Evolutionary conservation across 2,888 invertebrate genomes (phyloP).

Genomic region (Operophtera brumata): DNA sequence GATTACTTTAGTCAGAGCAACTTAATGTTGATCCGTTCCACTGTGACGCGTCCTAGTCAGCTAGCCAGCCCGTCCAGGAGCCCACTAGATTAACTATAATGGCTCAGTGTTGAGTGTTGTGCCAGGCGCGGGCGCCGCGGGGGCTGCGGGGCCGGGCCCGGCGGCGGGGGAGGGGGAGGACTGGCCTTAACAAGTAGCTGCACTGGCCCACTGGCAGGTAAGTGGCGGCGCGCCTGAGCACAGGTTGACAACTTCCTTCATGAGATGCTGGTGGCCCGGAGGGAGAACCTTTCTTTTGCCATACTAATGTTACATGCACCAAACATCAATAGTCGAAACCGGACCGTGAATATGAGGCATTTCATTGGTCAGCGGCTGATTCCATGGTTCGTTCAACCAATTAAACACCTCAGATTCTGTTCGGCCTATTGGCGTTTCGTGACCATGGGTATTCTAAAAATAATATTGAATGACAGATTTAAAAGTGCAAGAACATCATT

Average conservation of each 20-base stretch:
- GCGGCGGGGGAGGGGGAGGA: conserved; percentile 14
- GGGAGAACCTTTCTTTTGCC: not conserved
- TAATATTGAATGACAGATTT: too few relatives aligned
- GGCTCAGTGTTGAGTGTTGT: conserved; percentile 26
- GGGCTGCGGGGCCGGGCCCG: conserved; percentile 16
- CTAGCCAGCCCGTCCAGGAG: not conserved
- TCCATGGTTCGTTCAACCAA: too few relatives aligned
- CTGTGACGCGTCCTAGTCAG: not conserved
- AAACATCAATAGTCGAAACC: too few relatives aligned
- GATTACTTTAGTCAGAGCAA: too few relatives aligned
- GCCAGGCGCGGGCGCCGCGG: conserved; percentile 34
- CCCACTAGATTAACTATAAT: not conserved
- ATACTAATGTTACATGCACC: too few relatives aligned
- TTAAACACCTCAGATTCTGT: too few relatives aligned
- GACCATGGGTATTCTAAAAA: too few relatives aligned
- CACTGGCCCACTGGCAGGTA: conserved; percentile 16
- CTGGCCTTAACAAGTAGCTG: not conserved
- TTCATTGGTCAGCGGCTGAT: too few relatives aligned
- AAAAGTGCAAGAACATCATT: too few relatives aligned
- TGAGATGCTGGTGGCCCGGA: not conserved
- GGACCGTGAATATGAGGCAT: too few relatives aligned
- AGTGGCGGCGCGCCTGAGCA: conserved; percentile 18
- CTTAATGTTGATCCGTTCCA: not conserved
- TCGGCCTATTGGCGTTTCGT: too few relatives aligned
- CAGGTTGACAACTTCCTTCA: not conserved